Conservation (phyloP, 2,797 vertebrate species). For the Malacoctenus gilli region DNA sequence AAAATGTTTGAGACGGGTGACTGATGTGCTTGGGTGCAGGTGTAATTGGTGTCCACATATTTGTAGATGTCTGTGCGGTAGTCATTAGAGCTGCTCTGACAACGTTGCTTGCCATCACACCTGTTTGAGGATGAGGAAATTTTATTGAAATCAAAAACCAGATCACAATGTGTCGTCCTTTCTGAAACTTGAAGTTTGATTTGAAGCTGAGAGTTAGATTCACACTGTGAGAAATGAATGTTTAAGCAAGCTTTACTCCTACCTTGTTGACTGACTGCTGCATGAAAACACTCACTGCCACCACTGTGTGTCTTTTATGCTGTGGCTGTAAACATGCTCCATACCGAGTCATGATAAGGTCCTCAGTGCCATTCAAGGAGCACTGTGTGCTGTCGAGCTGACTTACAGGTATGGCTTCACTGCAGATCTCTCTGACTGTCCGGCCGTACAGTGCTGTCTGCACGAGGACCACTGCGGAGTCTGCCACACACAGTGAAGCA, state of each 20-base stretch:
- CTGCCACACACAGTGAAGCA: not conserved
- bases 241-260: too few species aligned
- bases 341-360: not conserved
- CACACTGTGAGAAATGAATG: too few species aligned
- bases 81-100: conserved; percentile 30
- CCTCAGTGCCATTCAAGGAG: not conserved
- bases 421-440: not conserved
- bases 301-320: too few species aligned
- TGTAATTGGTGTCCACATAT: conserved; percentile 64
- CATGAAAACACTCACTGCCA: too few species aligned
- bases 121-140: conserved; percentile 41
- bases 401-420: not conserved
- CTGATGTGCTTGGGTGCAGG: conserved; percentile 62
- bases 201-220: too few species aligned
- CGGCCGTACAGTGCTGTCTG: not conserved
- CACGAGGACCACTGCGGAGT: not conserved
- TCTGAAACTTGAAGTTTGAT: too few species aligned
- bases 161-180: too few species aligned
- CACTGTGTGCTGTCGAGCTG: not conserved
- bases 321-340: too few species aligned
- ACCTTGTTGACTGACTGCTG: too few species aligned
- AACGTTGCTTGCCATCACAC: conserved; percentile 60
- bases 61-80: conserved; percentile 41
- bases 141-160: too few species aligned
- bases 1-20: conserved; percentile 6